Evolutionary conservation across 1,140 invertebrate genomes (phyloP).

Genomic region (Diploscapter pachys): DNA sequence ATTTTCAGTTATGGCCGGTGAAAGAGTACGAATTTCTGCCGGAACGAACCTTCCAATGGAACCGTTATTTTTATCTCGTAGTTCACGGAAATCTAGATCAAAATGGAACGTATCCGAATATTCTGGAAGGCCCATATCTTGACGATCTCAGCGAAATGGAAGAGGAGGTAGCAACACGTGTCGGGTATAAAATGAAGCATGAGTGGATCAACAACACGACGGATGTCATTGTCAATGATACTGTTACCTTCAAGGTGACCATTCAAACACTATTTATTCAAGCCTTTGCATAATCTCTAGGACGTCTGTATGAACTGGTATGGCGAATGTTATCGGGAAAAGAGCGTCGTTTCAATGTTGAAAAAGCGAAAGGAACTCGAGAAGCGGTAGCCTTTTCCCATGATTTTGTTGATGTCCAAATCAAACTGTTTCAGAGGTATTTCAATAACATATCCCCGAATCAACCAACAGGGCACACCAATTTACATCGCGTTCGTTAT

Average conservation of each 20-base stretch:
- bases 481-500: slow-evolving; percentile 58
- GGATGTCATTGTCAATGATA: slow-evolving; percentile 30
- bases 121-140: slow-evolving; percentile 44
- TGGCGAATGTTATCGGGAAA: slow-evolving; percentile 56
- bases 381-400: not conserved
- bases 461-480: slow-evolving; percentile 53
- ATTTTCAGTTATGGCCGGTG: slow-evolving; percentile 54
- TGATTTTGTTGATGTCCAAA: slow-evolving; percentile 60
- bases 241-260: slow-evolving; percentile 42
- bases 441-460: slow-evolving; percentile 51
- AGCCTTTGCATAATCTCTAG: slow-evolving; percentile 32
- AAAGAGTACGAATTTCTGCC: slow-evolving; percentile 53
- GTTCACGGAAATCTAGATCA: slow-evolving; percentile 48
- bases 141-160: slow-evolving; percentile 52
- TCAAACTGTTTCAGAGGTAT: slow-evolving; percentile 67
- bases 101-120: slow-evolving; percentile 49
- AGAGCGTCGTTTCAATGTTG: slow-evolving; percentile 49
- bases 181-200: slow-evolving; percentile 43
- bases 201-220: slow-evolving; percentile 43
- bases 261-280: not conserved
- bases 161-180: slow-evolving; percentile 40
- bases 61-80: slow-evolving; percentile 53
- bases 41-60: slow-evolving; percentile 56
- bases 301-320: slow-evolving; percentile 58
- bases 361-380: slow-evolving; percentile 48